phyloP scores from a whole-genome alignment of 2,797 vertebrate species.

The Ctenochaetus hawaiiensis region DNA sequence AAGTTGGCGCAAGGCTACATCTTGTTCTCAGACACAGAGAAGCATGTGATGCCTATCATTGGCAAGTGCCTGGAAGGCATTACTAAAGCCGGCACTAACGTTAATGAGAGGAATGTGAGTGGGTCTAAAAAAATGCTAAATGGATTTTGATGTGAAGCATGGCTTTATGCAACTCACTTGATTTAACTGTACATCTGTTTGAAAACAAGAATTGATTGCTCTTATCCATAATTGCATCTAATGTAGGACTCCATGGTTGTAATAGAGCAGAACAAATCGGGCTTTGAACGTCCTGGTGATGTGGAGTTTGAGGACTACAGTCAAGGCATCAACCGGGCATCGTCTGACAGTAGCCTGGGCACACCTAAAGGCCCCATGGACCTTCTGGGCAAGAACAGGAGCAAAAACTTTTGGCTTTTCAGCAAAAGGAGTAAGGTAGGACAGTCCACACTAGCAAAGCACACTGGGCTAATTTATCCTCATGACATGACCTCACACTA shows the following conservation, averaged over 20 bases:
- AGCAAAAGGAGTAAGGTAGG: slow-evolving; percentile 92
- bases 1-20: slow-evolving; percentile 88
- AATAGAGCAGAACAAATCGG: slow-evolving; percentile 92
- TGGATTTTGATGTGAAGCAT: slow-evolving; percentile 22
- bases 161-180: background rate
- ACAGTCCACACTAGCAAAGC: background rate
- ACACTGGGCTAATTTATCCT: background rate
- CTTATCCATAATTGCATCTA: slow-evolving; percentile 18
- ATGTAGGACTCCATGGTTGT: slow-evolving; percentile 89
- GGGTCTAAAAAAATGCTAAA: slow-evolving; percentile 10
- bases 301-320: slow-evolving; percentile 94
- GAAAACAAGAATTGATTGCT: slow-evolving; percentile 28
- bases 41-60: slow-evolving; percentile 91
- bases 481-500: background rate
- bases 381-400: slow-evolving; percentile 84
- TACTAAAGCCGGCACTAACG: slow-evolving; percentile 87
- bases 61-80: slow-evolving; percentile 94
- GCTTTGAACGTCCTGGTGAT: slow-evolving; percentile 91
- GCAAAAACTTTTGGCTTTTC: slow-evolving; percentile 92
- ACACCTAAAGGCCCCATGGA: slow-evolving; percentile 89
- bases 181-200: slow-evolving; percentile 28
- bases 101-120: slow-evolving; percentile 90
- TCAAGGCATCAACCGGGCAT: slow-evolving; percentile 90
- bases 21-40: slow-evolving; percentile 89
- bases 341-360: slow-evolving; percentile 91